Conservation (phyloP, 2,888 invertebrate species). For the Coremacera marginata region DNA sequence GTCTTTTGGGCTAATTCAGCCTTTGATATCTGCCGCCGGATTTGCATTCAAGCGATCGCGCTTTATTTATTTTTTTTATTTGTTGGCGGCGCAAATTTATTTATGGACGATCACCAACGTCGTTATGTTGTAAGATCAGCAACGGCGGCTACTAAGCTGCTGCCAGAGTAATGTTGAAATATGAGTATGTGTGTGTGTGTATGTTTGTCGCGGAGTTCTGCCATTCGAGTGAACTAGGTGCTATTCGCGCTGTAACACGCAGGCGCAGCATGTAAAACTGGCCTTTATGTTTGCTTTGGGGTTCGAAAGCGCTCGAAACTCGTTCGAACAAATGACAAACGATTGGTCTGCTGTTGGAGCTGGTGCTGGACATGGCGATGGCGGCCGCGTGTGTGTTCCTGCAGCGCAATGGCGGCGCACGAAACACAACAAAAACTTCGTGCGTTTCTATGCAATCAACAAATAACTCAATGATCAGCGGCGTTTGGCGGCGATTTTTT, state of each 20-base stretch:
- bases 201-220: conserved; percentile 49
- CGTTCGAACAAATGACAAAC: conserved; percentile 6
- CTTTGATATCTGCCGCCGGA: conserved; percentile 40
- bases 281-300: not conserved
- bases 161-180: conserved; percentile 45
- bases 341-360: conserved; percentile 44
- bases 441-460: conserved; percentile 4
- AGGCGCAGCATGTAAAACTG: conserved; percentile 17
- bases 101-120: conserved; percentile 46
- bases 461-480: not conserved
- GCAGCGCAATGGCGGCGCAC: conserved; percentile 25
- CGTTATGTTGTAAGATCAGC: conserved; percentile 39
- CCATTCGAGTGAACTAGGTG: conserved; percentile 18
- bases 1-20: conserved; percentile 44
- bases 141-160: conserved; percentile 55
- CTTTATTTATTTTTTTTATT: not conserved
- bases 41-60: conserved; percentile 33
- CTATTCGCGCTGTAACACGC: conserved; percentile 37
- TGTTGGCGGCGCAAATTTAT: conserved; percentile 42
- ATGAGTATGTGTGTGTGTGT: conserved; percentile 11
- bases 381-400: conserved; percentile 42
- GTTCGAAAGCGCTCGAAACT: not conserved
- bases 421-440: conserved; percentile 1
- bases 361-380: conserved; percentile 40
- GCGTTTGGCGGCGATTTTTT: conserved; percentile 1